These are phyloP conservation scores for Paelopatides confundens DNA, from an alignment of 53 echinoderm and acorn worm species.

Conservation along the genomic window DNA sequence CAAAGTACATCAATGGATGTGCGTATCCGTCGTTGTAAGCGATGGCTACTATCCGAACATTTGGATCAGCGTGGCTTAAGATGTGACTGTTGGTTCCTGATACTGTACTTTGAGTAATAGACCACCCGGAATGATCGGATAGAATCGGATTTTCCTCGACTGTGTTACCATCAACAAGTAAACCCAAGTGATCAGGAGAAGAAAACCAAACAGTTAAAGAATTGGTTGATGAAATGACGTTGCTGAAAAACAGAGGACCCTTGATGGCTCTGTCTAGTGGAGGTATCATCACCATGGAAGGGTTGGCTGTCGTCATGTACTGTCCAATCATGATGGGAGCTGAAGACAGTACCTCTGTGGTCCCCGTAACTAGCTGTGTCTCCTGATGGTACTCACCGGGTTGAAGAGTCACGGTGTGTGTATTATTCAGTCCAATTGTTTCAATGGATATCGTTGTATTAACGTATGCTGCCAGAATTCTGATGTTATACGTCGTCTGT, in stretches of 20 bases:
- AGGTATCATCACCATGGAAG: neutral
- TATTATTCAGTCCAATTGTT: neutral
- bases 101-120: neutral
- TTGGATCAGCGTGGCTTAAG: neutral
- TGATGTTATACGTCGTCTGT: neutral
- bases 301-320: neutral
- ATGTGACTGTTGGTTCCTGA: neutral
- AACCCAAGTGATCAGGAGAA: neutral
- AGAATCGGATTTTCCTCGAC: neutral
- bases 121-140: neutral
- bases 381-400: neutral
- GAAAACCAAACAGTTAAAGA: neutral
- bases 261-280: neutral
- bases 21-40: neutral
- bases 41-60: neutral
- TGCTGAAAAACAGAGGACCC: neutral
- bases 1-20: neutral
- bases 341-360: neutral
- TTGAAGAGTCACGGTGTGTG: neutral
- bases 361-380: neutral
- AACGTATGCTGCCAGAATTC: neutral
- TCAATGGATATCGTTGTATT: neutral
- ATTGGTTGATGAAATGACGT: no score
- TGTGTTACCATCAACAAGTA: neutral
- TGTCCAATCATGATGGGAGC: neutral